A percentile compares a stretch with the other conserved stretches of the same genome.
Evolutionary conservation across 2,113 vertebrate genomes (phyloP).

Genomic region (Amia ocellicauda): DNA sequence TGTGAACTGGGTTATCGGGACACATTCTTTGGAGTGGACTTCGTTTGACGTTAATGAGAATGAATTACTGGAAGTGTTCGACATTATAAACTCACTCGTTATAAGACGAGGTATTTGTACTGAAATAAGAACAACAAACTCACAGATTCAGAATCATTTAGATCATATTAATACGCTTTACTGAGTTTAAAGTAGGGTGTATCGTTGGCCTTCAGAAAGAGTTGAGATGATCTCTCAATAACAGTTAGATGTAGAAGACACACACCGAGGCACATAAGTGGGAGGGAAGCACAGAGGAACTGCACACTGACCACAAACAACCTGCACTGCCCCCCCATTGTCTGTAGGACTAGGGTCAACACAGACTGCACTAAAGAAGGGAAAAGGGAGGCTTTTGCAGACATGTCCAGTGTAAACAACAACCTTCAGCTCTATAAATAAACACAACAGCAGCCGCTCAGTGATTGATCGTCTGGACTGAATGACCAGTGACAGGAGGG

Average conservation of each 20-base stretch:
- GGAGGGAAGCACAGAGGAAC: too few relatives aligned
- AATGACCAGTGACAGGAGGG: not conserved
- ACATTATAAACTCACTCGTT: not conserved
- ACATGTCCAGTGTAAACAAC: conserved; percentile 21
- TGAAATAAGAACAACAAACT: not conserved
- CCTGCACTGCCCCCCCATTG: too few relatives aligned
- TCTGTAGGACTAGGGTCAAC: not conserved
- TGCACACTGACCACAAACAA: too few relatives aligned
- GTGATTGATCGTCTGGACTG: not conserved
- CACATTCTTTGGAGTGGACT: too few relatives aligned
- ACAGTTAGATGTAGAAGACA: too few relatives aligned
- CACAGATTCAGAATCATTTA: not conserved
- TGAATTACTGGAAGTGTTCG: not conserved
- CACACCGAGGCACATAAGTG: too few relatives aligned
- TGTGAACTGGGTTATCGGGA: too few relatives aligned
- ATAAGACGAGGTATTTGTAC: not conserved
- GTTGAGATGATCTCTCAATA: too few relatives aligned
- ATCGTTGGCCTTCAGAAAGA: too few relatives aligned
- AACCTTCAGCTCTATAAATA: not conserved
- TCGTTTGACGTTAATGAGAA: not conserved
- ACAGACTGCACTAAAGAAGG: not conserved
- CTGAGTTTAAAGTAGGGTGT: too few relatives aligned
- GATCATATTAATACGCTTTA: too few relatives aligned
- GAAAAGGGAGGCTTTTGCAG: conserved; percentile 11
- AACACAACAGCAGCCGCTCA: not conserved